A percentile compares a stretch with the other conserved stretches of the same genome.
Evolutionary conservation across 2,113 vertebrate genomes (phyloP).

Genomic region (Bubo blakistoni): DNA sequence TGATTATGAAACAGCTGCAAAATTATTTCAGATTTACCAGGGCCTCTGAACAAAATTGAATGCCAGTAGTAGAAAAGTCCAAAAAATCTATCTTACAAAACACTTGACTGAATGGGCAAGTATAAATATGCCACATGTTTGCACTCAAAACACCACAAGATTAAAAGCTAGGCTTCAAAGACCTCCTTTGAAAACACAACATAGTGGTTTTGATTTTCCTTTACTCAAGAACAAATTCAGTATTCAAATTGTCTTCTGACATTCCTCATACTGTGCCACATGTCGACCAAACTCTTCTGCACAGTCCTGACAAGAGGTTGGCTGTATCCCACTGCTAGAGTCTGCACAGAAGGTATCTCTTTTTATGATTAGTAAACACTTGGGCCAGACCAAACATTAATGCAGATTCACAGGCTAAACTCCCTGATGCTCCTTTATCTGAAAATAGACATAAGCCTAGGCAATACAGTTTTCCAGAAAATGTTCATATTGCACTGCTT

Average conservation of each 20-base stretch:
- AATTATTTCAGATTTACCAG: not conserved
- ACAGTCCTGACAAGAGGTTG: not conserved
- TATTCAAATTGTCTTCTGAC: not conserved
- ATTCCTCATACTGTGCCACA: not conserved
- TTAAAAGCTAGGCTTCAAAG: constrained; percentile 6
- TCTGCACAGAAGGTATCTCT: not conserved
- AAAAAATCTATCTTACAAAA: not conserved
- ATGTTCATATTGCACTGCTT: not conserved
- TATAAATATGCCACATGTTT: not conserved
- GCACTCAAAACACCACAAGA: not conserved
- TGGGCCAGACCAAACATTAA: not conserved
- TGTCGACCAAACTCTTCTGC: not conserved
- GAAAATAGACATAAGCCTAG: not conserved
- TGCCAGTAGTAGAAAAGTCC: not conserved
- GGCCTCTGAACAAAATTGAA: not conserved
- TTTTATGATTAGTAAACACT: not conserved
- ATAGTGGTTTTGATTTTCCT: not conserved
- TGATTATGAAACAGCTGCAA: not conserved
- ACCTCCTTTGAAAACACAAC: not conserved
- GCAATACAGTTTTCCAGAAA: not conserved
- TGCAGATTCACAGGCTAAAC: not conserved
- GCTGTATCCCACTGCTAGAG: not conserved
- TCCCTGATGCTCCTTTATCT: not conserved
- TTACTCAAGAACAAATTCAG: not conserved
- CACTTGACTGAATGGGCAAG: not conserved